Evolutionary conservation across 1,140 invertebrate species (phyloP), one percentile per base, ranked within the genome.

Genomic region (Drosophila tristis): DNA sequence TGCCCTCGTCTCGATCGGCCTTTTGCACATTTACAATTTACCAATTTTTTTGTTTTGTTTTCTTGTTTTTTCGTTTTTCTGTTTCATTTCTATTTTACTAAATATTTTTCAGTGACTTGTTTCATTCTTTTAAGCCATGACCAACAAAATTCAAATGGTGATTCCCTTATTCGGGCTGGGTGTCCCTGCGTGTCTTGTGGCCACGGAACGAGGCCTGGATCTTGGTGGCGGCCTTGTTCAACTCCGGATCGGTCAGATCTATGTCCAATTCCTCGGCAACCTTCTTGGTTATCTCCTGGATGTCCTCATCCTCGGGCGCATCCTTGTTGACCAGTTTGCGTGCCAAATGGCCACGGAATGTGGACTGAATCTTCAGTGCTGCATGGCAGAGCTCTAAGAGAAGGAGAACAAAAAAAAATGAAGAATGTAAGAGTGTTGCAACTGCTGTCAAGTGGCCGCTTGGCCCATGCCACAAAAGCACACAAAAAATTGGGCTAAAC

Each of bases 201-300:
- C 97, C 97, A 55, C 97, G 95, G 95, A 98, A 98, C 47, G 97
- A 97, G 39, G 97, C 97, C 92, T 98, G 97, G 60, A 98, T 98
- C 93, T 98, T 98, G 64, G 96, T 96, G 29, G 97, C 97, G 5
- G 97, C 97, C 91, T 98, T 97, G 93, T 98, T 96, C 57, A 98
- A 93, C 68, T 98, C 97, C 5, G 96, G 96, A 93, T 97, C 96
- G 59, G 95, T 94, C 47, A 97, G 93, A 92, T 97, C 96, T 70
- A 97, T 96, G 91, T 96, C 95, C 80, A 96, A 92, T 81, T 96
- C 95, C 76, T 96, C 95, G 54, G 94, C 93, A 86, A 92, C 92
- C 71, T 92, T 92, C 57, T 92, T 92, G 63, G 91, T 92, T 60
- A 92, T 92, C 71, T 92, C 91, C 72, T 92, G 77, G 16, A 92